Percentiles rank a stretch among this genome's conserved stretches.
Evolutionary conservation across 2,888 invertebrate genomes (phyloP).

Genomic region (Dione juno): DNA sequence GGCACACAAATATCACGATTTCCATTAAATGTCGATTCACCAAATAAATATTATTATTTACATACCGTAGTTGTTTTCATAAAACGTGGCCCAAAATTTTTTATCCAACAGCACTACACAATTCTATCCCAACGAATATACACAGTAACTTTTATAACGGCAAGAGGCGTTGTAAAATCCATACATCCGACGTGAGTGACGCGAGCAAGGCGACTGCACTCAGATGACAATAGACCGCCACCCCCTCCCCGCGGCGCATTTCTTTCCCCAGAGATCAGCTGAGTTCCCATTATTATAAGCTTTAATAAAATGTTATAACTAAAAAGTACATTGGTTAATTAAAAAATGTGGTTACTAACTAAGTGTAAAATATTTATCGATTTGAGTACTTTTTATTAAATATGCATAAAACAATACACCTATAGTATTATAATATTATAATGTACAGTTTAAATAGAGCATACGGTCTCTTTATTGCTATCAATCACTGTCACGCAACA

Average conservation of each 20-base stretch:
- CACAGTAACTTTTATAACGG: constrained; percentile 45
- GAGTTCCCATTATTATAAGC: constrained; percentile 48
- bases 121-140: constrained; percentile 38
- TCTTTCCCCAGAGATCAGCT: constrained; percentile 59
- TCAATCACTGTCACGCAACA: constrained; percentile 67
- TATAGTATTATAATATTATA: not conserved
- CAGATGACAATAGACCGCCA: constrained; percentile 46
- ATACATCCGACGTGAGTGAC: constrained; percentile 59
- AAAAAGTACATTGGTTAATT: not conserved
- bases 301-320: constrained; percentile 9
- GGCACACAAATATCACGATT: not conserved
- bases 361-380: too few species aligned
- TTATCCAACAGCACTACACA: constrained; percentile 43
- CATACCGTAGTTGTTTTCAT: constrained; percentile 31
- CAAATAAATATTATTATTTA: constrained; percentile 27
- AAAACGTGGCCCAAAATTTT: constrained; percentile 33
- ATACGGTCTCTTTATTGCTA: constrained; percentile 54
- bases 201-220: constrained; percentile 66
- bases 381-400: not conserved
- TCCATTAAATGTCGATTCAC: not conserved
- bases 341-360: not conserved
- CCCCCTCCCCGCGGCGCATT: constrained; percentile 50
- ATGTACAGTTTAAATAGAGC: constrained; percentile 6
- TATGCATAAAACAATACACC: not conserved
- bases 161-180: constrained; percentile 21